Evolutionary conservation across 2,113 vertebrate genomes (phyloP).

Genomic region (Bufo gargarizans): DNA sequence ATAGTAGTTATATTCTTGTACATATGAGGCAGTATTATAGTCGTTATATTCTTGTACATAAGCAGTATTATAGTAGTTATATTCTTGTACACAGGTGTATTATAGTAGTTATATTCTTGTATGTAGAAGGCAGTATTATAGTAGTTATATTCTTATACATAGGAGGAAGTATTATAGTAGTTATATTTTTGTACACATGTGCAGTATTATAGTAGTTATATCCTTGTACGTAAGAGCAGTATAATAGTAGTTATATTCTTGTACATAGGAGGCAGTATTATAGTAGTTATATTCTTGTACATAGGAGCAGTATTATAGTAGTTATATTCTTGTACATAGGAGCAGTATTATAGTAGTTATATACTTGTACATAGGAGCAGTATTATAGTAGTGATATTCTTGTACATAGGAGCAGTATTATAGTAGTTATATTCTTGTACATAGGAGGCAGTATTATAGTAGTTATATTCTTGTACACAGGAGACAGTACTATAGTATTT

Average conservation of each 20-base stretch:
- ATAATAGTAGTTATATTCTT: constrained; percentile 8
- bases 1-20: constrained; percentile 2
- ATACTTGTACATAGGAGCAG: constrained; percentile 5
- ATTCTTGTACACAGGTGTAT: not conserved
- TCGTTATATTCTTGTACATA: constrained; percentile 5
- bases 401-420: constrained; percentile 11
- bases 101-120: constrained; percentile 1
- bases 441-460: constrained; percentile 6
- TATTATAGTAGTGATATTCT: constrained; percentile 2
- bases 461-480: constrained; percentile 12
- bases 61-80: constrained; percentile 5
- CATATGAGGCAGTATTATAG: not conserved
- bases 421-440: constrained; percentile 5
- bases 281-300: constrained; percentile 8
- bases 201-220: constrained; percentile 16
- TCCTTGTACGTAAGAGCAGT: not conserved
- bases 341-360: constrained; percentile 2
- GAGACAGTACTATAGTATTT: constrained; percentile 1
- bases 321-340: constrained; percentile 5
- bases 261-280: not conserved
- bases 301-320: constrained; percentile 11
- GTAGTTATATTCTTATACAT: not conserved
- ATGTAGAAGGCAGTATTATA: not conserved
- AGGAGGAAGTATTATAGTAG: not conserved
- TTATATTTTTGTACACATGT: not conserved